A percentile compares a stretch with the other conserved stretches of the same genome.
Evolutionary conservation across 2,113 vertebrate genomes (phyloP).

Genomic region (Galbula dea): DNA sequence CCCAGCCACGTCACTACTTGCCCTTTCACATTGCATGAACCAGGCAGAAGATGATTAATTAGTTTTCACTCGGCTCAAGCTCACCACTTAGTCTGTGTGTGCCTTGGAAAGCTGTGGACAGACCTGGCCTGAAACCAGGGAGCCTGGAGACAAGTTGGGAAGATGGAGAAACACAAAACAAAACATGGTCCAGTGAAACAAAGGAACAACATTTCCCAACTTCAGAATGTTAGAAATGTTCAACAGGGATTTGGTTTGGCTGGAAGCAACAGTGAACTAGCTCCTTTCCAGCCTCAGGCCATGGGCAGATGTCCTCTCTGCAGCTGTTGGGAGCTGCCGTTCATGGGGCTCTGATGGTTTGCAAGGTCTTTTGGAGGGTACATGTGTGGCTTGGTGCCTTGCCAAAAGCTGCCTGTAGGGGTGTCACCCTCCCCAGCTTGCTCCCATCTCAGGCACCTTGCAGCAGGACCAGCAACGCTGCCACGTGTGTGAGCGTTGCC

Average conservation of each 20-base stretch:
- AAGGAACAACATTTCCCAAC: not conserved
- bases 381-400: rapidly evolving
- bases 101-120: not conserved
- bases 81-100: rapidly evolving
- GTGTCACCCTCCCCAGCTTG: not conserved
- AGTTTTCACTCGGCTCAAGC: not conserved
- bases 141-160: not conserved
- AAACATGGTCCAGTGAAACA: not conserved
- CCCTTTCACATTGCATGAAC: rapidly evolving
- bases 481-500: rapidly evolving
- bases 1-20: not conserved
- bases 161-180: not conserved
- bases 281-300: not conserved
- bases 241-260: not conserved
- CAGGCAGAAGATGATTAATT: not conserved
- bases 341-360: not conserved
- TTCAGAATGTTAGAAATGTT: not conserved
- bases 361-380: not conserved
- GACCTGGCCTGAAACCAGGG: not conserved
- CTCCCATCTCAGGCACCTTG: not conserved
- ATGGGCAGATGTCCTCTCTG: not conserved
- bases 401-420: not conserved
- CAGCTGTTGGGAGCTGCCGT: not conserved
- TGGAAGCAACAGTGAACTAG: not conserved
- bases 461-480: not conserved